Evolutionary conservation across 64 coral and sea anemone species (phyloP).

Genomic region (Acropora tenuis): DNA sequence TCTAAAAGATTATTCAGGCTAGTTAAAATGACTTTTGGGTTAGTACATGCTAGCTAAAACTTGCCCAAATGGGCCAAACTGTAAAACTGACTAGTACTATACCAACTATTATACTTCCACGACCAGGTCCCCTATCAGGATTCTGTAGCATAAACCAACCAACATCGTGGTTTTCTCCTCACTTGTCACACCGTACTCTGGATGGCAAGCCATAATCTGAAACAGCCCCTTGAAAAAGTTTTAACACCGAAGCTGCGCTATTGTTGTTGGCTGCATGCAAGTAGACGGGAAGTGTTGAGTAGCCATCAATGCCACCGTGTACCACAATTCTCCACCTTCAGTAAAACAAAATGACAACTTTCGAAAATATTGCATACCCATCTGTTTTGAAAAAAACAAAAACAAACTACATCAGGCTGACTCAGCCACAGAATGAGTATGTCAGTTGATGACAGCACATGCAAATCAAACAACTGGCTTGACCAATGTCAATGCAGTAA

Average conservation of each 20-base stretch:
- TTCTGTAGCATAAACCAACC: slow-evolving; percentile 57
- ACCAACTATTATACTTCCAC: background rate
- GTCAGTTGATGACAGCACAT: too few species aligned
- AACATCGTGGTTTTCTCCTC: slow-evolving; percentile 60
- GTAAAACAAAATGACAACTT: background rate
- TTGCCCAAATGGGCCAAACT: background rate
- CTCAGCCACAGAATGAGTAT: background rate
- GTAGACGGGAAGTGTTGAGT: slow-evolving; percentile 42
- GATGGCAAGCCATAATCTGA: slow-evolving; percentile 44
- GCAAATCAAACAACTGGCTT: too few species aligned
- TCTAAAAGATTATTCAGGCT: slow-evolving; percentile 12
- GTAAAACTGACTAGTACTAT: background rate
- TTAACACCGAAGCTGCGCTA: slow-evolving; percentile 22
- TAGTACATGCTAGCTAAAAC: background rate
- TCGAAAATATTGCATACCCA: background rate
- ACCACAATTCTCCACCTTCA: slow-evolving; percentile 52
- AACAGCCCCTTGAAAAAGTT: slow-evolving; percentile 35
- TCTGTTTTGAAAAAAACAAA: background rate
- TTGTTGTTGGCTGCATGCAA: slow-evolving; percentile 33
- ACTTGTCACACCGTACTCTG: slow-evolving; percentile 51
- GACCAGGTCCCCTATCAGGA: slow-evolving; percentile 16
- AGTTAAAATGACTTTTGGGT: background rate
- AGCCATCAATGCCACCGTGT: slow-evolving; percentile 55
- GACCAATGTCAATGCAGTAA: too few species aligned
- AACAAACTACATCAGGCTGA: background rate